Conservation (phyloP, 2,888 invertebrate genomes). For the Scrobipalpa atriplicella region DNA sequence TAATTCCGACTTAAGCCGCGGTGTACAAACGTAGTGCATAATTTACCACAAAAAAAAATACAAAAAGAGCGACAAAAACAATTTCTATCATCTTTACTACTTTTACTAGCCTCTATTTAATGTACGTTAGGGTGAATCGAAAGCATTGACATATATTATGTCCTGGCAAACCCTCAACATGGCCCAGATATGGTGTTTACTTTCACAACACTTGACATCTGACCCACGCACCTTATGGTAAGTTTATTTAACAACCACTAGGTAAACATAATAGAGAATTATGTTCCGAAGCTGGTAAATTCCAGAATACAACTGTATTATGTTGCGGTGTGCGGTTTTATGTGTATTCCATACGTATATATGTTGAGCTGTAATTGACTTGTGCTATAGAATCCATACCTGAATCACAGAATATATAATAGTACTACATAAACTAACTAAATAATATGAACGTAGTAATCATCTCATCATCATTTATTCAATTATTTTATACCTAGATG, state of each 20-base stretch:
- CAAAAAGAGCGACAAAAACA: background rate
- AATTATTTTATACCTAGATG: no score
- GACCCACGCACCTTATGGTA: slow-evolving; percentile 23
- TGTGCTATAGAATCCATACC: no score
- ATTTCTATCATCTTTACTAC: background rate
- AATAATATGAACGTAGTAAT: no score
- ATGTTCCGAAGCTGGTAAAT: background rate
- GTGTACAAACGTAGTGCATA: no score
- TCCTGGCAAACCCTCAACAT: background rate
- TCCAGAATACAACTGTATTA: background rate
- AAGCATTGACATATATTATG: slow-evolving; percentile 4
- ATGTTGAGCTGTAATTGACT: no score
- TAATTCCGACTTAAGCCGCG: no score
- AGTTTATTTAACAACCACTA: slow-evolving; percentile 10
- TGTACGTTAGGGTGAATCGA: background rate
- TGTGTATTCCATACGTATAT: background rate
- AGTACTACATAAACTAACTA: no score
- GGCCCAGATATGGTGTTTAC: slow-evolving; percentile 25
- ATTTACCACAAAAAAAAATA: background rate
- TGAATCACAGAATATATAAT: no score
- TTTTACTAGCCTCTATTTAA: background rate
- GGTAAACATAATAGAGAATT: slow-evolving; percentile 1
- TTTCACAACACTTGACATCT: slow-evolving; percentile 29
- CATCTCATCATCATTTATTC: no score
- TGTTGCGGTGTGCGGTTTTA: background rate